Evolutionary conservation across 1,140 invertebrate species (phyloP).

Genomic region (Zaprionus tsacasi): DNA sequence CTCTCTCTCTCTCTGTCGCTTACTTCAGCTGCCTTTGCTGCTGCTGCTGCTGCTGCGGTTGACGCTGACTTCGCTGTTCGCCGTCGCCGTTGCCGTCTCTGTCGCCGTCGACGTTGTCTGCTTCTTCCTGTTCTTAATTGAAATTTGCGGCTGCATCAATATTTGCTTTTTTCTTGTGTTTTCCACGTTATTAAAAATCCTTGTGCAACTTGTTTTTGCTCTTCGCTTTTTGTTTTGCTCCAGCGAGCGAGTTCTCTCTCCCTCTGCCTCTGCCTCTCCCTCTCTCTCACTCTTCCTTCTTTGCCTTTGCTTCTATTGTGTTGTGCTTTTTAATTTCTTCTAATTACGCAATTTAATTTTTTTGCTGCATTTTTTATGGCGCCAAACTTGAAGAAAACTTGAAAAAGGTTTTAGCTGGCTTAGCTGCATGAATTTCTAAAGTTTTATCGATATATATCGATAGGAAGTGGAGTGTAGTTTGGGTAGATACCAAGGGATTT

Average conservation of each 20-base stretch:
- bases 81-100: slow-evolving; percentile 25
- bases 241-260: slow-evolving; percentile 8
- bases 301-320: slow-evolving; percentile 36
- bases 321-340: slow-evolving; percentile 59
- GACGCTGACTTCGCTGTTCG: slow-evolving; percentile 30
- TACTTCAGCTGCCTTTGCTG: slow-evolving; percentile 31
- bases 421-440: background rate
- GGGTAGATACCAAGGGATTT: too few species aligned
- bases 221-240: slow-evolving; percentile 52
- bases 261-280: background rate
- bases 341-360: slow-evolving; percentile 55
- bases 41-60: slow-evolving; percentile 32
- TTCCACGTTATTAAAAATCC: slow-evolving; percentile 83
- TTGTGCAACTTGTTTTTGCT: slow-evolving; percentile 71
- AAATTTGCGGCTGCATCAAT: slow-evolving; percentile 84
- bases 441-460: background rate
- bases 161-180: slow-evolving; percentile 83
- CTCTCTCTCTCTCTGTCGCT: slow-evolving; percentile 24
- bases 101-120: slow-evolving; percentile 52
- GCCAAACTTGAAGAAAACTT: slow-evolving; percentile 34
- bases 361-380: slow-evolving; percentile 57
- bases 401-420: slow-evolving; percentile 13
- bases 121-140: slow-evolving; percentile 83
- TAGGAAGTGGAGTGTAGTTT: too few species aligned
- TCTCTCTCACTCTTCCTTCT: background rate